Conservation (phyloP, 2,797 vertebrate genomes). For the Sebastes steindachneri region DNA sequence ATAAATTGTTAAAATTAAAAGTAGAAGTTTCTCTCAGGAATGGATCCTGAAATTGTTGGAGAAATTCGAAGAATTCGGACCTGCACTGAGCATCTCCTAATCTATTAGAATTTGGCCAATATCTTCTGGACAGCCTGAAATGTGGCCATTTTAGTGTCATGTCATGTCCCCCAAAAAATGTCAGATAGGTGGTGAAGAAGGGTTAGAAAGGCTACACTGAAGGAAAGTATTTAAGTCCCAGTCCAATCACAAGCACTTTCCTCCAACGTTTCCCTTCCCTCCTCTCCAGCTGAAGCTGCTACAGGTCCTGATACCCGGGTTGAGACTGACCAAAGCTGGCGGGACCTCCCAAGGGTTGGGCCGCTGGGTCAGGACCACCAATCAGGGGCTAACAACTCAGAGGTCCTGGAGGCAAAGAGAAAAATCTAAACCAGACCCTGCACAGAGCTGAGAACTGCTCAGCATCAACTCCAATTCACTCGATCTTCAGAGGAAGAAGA, state of each 20-base stretch:
- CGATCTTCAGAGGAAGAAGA: neutral
- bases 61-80: too few species aligned
- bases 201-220: neutral
- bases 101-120: neutral
- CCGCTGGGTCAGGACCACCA: slow-evolving; percentile 40
- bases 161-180: neutral
- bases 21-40: too few species aligned
- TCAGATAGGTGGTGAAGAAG: neutral
- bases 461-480: neutral
- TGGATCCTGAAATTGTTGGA: neutral
- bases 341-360: slow-evolving; percentile 15
- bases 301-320: neutral
- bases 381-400: slow-evolving; percentile 27
- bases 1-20: too few species aligned
- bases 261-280: neutral
- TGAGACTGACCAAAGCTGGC: slow-evolving; percentile 23
- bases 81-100: too few species aligned
- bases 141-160: neutral
- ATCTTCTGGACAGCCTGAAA: neutral
- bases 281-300: slow-evolving; percentile 2
- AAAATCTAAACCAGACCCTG: slow-evolving; percentile 19
- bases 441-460: neutral
- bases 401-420: slow-evolving; percentile 2
- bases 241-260: neutral
- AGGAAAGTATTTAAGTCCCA: neutral